A percentile compares a stretch with the other conserved stretches of the same genome.
These are phyloP conservation scores for Nibea albiflora DNA, from an alignment of 2,113 vertebrate species.

Conservation along the genomic window DNA sequence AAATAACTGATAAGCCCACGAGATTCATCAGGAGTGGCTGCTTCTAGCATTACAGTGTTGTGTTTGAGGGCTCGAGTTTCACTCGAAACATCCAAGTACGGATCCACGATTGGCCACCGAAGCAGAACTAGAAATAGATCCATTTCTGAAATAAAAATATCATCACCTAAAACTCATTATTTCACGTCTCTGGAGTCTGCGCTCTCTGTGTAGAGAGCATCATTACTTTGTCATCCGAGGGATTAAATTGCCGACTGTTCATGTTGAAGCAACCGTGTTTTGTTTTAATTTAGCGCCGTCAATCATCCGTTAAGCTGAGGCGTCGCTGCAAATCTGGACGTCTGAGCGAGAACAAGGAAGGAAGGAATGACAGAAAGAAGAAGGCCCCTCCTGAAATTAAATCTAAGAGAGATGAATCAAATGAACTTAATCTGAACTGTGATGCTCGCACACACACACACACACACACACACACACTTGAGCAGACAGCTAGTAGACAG, in stretches of 20 bases:
- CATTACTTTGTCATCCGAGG: slow-evolving; percentile 12
- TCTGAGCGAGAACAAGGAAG: not conserved
- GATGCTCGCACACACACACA: not conserved
- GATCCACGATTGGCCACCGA: not conserved
- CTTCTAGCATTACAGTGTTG: not conserved
- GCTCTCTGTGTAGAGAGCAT: not conserved
- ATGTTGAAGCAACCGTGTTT: slow-evolving; percentile 33
- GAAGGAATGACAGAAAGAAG: not conserved
- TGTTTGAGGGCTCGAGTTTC: not conserved
- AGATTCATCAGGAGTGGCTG: no score
- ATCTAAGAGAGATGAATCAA: slow-evolving; percentile 49
- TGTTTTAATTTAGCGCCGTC: slow-evolving; percentile 62
- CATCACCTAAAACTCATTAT: slow-evolving; percentile 11
- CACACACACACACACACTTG: slow-evolving; percentile 27
- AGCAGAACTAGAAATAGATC: slow-evolving; percentile 30
- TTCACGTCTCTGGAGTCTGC: not conserved
- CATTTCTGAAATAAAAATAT: slow-evolving; percentile 22
- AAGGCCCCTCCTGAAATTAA: slow-evolving; percentile 50
- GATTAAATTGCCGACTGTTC: slow-evolving; percentile 27
- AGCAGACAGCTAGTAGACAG: slow-evolving; percentile 44
- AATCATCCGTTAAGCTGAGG: slow-evolving; percentile 24
- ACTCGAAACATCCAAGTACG: not conserved
- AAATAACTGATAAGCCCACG: not conserved
- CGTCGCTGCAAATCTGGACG: not conserved
- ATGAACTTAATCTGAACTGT: slow-evolving; percentile 60